phyloP scores from a whole-genome alignment of 2,888 invertebrate species.

The Hypercompe scribonia region DNA sequence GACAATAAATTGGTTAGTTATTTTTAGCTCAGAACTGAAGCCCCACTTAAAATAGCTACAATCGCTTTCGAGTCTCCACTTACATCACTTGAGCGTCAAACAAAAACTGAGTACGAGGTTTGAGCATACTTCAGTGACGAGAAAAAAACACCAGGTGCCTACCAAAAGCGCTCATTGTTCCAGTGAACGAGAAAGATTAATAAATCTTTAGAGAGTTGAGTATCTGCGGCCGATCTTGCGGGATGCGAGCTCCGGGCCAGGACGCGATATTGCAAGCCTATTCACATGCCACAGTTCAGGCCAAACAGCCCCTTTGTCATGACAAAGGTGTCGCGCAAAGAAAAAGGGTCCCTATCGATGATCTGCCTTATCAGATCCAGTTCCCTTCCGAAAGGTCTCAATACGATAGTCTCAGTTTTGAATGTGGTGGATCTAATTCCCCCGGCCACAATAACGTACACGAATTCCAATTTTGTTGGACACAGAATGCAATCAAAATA shows the following conservation, averaged over 20 bases:
- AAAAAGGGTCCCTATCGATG: conserved; percentile 85
- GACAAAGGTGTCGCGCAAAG: conserved; percentile 86
- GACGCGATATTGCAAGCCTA: conserved; percentile 85
- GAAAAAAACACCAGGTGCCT: conserved; percentile 85
- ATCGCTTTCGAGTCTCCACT: conserved; percentile 68
- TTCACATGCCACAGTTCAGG: conserved; percentile 85
- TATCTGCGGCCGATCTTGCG: conserved; percentile 85
- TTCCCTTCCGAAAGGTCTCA: conserved; percentile 85
- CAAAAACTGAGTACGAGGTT: conserved; percentile 77
- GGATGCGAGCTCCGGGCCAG: conserved; percentile 80
- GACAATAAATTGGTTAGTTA: conserved; percentile 31
- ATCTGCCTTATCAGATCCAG: conserved; percentile 85
- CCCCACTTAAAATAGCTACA: conserved; percentile 60
- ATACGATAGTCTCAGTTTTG: conserved; percentile 82
- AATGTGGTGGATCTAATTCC: conserved; percentile 85
- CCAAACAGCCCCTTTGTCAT: conserved; percentile 85
- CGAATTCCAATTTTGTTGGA: conserved; percentile 78
- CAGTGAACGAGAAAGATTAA: conserved; percentile 82
- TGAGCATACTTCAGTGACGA: conserved; percentile 73
- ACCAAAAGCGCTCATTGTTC: conserved; percentile 84
- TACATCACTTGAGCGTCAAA: conserved; percentile 66
- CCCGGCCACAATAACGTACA: conserved; percentile 78
- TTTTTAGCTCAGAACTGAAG: conserved; percentile 30
- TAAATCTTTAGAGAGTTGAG: conserved; percentile 84
- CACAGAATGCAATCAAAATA: conserved; percentile 67